phyloP scores from a whole-genome alignment of 2,888 invertebrate species.

The Glaucopsyche alexis region DNA sequence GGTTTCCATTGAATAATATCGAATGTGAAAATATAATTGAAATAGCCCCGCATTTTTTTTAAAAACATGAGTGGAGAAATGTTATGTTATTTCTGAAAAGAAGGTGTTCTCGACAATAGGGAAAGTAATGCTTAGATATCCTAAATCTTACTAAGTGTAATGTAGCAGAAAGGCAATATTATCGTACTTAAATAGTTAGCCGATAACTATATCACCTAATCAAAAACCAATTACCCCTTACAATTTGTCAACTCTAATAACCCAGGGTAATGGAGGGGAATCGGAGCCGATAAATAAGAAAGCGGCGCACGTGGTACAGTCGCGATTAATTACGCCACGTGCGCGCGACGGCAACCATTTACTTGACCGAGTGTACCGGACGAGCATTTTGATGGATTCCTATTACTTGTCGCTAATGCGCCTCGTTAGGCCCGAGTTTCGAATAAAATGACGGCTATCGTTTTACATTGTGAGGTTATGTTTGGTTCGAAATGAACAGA shows the following conservation, averaged over 20 bases:
- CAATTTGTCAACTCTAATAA: constrained; percentile 42
- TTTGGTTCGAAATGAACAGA: not conserved
- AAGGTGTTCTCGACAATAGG: not conserved
- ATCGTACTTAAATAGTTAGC: not conserved
- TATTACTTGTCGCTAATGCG: constrained; percentile 37
- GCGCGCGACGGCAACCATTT: constrained; percentile 46
- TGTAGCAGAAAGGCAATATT: too few relatives aligned
- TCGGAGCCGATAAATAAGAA: constrained; percentile 69
- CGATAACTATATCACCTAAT: not conserved
- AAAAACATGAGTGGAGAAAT: not conserved
- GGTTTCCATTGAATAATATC: not conserved
- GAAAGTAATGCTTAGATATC: too few relatives aligned
- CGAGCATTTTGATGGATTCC: constrained; percentile 46
- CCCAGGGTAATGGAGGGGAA: constrained; percentile 57
- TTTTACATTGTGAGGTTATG: not conserved
- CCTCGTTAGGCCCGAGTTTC: constrained; percentile 25
- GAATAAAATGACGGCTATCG: constrained; percentile 6
- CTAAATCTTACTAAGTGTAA: too few relatives aligned
- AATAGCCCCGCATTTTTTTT: not conserved
- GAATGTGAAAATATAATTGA: not conserved
- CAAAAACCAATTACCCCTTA: constrained; percentile 27
- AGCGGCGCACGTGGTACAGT: constrained; percentile 58
- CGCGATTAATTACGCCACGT: constrained; percentile 58
- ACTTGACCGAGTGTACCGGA: constrained; percentile 43
- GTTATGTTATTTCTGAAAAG: not conserved